Evolutionary conservation across 2,888 invertebrate genomes (phyloP).

Genomic region (Polymixis lichenea): DNA sequence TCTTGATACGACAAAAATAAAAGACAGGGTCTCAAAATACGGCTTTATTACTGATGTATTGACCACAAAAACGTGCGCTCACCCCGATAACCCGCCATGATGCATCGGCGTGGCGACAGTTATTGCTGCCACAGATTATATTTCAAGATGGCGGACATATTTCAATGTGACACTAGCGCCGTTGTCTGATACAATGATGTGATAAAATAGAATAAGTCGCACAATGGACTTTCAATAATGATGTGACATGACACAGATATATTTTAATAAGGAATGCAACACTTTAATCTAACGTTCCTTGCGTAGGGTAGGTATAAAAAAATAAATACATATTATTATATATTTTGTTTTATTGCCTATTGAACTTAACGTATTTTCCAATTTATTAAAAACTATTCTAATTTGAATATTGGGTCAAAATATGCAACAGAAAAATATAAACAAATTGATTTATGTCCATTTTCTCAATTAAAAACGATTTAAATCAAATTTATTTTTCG

Average conservation of each 20-base stretch:
- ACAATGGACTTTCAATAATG: not conserved
- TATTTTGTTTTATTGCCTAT: too few relatives aligned
- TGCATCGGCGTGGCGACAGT: constrained; percentile 70
- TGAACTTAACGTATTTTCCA: too few relatives aligned
- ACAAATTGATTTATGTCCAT: too few relatives aligned
- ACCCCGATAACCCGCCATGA: constrained; percentile 60
- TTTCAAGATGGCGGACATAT: constrained; percentile 73
- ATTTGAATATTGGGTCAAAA: too few relatives aligned
- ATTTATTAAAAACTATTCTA: too few relatives aligned
- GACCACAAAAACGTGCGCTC: constrained; percentile 57
- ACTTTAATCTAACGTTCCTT: not conserved
- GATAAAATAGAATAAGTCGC: not conserved
- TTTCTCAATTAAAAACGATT: too few relatives aligned
- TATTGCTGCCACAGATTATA: constrained; percentile 76
- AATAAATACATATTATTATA: too few relatives aligned
- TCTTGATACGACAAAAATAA: constrained; percentile 49
- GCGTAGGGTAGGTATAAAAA: not conserved
- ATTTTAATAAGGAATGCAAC: not conserved
- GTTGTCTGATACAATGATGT: not conserved
- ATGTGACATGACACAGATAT: not conserved
- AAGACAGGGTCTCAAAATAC: constrained; percentile 26
- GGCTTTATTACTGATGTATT: constrained; percentile 57
- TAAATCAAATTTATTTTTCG: too few relatives aligned
- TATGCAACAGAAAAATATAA: too few relatives aligned
- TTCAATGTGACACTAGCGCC: constrained; percentile 60